Base-by-base conservation (phyloP, 2,888 invertebrate genomes). In the Neria commutata region DNA sequence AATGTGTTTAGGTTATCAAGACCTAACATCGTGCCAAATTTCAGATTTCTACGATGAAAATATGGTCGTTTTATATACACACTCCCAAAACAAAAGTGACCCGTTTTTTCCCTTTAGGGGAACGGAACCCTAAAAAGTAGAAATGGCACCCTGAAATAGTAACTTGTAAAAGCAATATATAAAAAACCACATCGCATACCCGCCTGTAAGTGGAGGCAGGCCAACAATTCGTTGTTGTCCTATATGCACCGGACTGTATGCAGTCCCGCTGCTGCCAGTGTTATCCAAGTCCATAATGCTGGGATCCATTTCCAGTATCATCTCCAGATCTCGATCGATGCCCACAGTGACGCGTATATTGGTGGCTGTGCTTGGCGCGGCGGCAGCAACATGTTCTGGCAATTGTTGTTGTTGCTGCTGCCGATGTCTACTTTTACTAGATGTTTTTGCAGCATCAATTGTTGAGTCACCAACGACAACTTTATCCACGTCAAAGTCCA, bases 251-350 rank as follows among this genome's bases (percentile, higher is more conserved):
- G n/a, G n/a, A n/a, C n/a, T n/a, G n/a, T n/a, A n/a, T n/a, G n/a
- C 62, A 11, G 69, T n/a, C n/a, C n/a, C n/a, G n/a, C n/a, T n/a
- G n/a, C n/a, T n/a, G n/a, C n/a, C 59, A 19, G 75, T 69, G 58
- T 76, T 76, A 25, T 75, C 78, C 25, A 81, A 76, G 76, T 86
- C 86, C 50, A 86, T 84, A 74, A 86, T 85, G 67, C 85, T 85
- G 19, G 86, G 86, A 75, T 86, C 86, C 85, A 86, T 85, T 73
- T 86, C 86, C 52, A 87, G 80, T 60, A 86, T 86, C 85, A 86
- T 85, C 75, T 84, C 84, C 54, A 87, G 76, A 74, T 86, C 86
- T 62, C 85, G 85, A 72, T 86, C 86, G 66, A 86, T 86, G 16
- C 86, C 86, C 64, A 86, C 83, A 45, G 83, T 83, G 5, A 85